Percentiles rank a stretch among this genome's conserved stretches.
These are phyloP conservation scores for Miltochrista miniata DNA, from an alignment of 2,888 invertebrate genomes.

Conservation along the genomic window DNA sequence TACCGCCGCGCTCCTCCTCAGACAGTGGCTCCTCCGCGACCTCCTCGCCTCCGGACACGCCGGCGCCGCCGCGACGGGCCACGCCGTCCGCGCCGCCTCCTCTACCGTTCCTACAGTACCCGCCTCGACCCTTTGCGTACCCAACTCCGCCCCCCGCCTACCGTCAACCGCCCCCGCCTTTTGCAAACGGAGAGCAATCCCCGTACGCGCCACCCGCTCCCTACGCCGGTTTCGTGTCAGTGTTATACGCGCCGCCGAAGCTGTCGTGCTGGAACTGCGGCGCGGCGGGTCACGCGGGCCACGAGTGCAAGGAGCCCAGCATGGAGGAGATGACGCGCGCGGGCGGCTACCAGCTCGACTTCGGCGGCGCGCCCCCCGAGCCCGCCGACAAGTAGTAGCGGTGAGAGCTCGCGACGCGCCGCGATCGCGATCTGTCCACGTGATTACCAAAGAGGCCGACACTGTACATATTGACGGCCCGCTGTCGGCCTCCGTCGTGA, in stretches of 20 bases:
- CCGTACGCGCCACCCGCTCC: constrained; percentile 73
- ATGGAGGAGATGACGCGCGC: constrained; percentile 95
- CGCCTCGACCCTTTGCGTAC: constrained; percentile 69
- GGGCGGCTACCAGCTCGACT: constrained; percentile 87
- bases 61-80: constrained; percentile 57
- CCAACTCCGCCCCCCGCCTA: constrained; percentile 70
- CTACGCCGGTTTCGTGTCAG: constrained; percentile 77
- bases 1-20: constrained; percentile 62
- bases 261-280: constrained; percentile 97
- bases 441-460: constrained; percentile 54
- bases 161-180: constrained; percentile 72
- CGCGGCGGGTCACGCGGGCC: constrained; percentile 90
- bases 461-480: constrained; percentile 40
- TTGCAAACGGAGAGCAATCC: constrained; percentile 76
- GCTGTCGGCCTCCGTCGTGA: constrained; percentile 32
- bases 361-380: constrained; percentile 78
- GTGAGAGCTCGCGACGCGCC: constrained; percentile 19
- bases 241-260: constrained; percentile 84
- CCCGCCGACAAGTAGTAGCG: constrained; percentile 65
- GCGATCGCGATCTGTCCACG: constrained; percentile 31
- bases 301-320: constrained; percentile 94
- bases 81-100: constrained; percentile 58
- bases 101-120: constrained; percentile 63
- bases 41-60: constrained; percentile 72
- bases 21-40: constrained; percentile 74